Percentiles rank a stretch among this genome's conserved stretches.
These are phyloP conservation scores for Mystacides longicornis DNA, from an alignment of 2,888 invertebrate genomes.

Conservation along the genomic window DNA sequence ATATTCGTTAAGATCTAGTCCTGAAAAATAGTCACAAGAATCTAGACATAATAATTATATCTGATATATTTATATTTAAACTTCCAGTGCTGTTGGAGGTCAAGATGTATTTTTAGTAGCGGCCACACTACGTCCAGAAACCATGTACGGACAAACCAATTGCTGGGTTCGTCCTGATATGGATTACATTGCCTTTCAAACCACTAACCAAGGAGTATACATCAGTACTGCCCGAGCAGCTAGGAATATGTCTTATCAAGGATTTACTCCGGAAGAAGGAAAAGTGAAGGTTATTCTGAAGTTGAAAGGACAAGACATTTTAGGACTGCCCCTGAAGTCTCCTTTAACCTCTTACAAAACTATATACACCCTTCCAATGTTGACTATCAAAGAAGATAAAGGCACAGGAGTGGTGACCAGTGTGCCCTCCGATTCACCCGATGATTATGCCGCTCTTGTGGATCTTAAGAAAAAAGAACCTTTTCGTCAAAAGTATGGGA, in stretches of 20 bases:
- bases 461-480: conserved; percentile 94
- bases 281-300: conserved; percentile 62
- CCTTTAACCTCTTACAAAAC: conserved; percentile 76
- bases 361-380: conserved; percentile 93
- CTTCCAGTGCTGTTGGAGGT: conserved; percentile 42
- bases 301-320: conserved; percentile 64
- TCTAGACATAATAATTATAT: background rate
- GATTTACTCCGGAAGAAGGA: conserved; percentile 75
- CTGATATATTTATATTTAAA: background rate
- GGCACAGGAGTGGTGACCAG: conserved; percentile 98
- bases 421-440: conserved; percentile 97
- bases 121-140: conserved; percentile 97
- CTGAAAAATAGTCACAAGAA: no score
- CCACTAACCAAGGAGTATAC: conserved; percentile 67
- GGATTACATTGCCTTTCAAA: conserved; percentile 80
- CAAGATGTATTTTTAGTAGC: conserved; percentile 79
- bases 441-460: conserved; percentile 92
- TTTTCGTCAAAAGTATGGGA: conserved; percentile 85
- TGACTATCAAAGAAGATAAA: conserved; percentile 96
- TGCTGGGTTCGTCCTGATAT: conserved; percentile 97
- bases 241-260: conserved; percentile 93
- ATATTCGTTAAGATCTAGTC: no score
- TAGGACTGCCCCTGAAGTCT: conserved; percentile 78
- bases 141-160: conserved; percentile 99
- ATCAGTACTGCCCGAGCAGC: conserved; percentile 85